Conservation (phyloP, 1,140 invertebrate species). For the Dreissena polymorpha region DNA sequence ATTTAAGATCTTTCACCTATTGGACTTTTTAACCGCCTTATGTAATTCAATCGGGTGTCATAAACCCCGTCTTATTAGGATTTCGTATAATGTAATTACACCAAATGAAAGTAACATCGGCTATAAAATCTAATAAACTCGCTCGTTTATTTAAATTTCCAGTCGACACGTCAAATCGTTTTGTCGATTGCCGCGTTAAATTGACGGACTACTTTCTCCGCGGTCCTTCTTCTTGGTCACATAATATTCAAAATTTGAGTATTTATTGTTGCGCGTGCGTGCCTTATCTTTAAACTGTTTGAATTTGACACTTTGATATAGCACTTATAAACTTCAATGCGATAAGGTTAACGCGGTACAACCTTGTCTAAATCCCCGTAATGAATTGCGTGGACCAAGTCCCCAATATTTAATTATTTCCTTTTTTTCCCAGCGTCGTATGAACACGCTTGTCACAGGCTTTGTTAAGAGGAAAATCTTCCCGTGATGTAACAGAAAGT, state of each 20-base stretch:
- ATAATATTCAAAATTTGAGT: background rate
- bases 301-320: slow-evolving; percentile 8
- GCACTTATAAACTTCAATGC: background rate
- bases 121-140: slow-evolving; percentile 1
- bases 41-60: too few species aligned
- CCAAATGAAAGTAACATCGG: background rate
- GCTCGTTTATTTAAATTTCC: background rate
- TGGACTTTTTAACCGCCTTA: too few species aligned
- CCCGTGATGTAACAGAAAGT: background rate
- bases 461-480: too few species aligned
- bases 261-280: background rate
- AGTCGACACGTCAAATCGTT: background rate
- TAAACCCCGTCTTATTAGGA: background rate
- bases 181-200: background rate
- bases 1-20: too few species aligned
- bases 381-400: background rate
- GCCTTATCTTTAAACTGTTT: background rate
- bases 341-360: background rate
- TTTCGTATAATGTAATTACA: background rate
- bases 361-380: background rate
- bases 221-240: background rate
- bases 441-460: background rate
- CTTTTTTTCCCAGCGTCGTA: background rate
- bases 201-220: background rate
- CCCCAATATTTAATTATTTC: background rate